Evolutionary conservation across 2,888 invertebrate species (phyloP).

Genomic region (Sesia apiformis): DNA sequence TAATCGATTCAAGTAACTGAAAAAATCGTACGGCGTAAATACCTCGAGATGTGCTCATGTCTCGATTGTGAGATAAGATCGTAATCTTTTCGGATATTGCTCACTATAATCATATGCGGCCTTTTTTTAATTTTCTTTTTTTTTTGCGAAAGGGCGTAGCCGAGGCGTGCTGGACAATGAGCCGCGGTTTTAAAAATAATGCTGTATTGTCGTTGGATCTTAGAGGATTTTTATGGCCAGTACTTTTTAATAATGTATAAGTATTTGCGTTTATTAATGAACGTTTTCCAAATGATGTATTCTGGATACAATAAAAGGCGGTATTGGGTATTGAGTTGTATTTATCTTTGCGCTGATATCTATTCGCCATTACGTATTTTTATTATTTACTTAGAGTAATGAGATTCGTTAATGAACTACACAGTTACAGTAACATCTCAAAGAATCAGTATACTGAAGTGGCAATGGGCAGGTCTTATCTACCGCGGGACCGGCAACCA

Average conservation of each 20-base stretch:
- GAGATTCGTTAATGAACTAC: no score
- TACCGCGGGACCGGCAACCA: no score
- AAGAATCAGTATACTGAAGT: no score
- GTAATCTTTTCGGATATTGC: constrained; percentile 72
- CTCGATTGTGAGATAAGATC: constrained; percentile 65
- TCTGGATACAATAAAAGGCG: constrained; percentile 4
- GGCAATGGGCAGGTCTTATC: no score
- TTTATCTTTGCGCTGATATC: no score
- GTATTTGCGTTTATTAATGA: neutral
- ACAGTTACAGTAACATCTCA: no score
- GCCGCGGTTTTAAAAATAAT: constrained; percentile 42
- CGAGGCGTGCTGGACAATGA: constrained; percentile 53
- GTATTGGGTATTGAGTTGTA: neutral
- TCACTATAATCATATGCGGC: constrained; percentile 70
- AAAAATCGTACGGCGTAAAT: constrained; percentile 45
- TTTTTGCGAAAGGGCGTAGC: constrained; percentile 38
- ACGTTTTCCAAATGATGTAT: constrained; percentile 1
- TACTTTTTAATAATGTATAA: neutral
- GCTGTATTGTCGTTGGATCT: constrained; percentile 16
- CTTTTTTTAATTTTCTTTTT: constrained; percentile 38
- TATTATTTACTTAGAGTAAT: no score
- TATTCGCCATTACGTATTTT: no score
- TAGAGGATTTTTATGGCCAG: neutral
- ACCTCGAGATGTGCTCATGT: constrained; percentile 50
- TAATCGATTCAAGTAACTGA: constrained; percentile 6